Conservation (phyloP, 2,888 invertebrate species). For the Blomia tropicalis region DNA sequence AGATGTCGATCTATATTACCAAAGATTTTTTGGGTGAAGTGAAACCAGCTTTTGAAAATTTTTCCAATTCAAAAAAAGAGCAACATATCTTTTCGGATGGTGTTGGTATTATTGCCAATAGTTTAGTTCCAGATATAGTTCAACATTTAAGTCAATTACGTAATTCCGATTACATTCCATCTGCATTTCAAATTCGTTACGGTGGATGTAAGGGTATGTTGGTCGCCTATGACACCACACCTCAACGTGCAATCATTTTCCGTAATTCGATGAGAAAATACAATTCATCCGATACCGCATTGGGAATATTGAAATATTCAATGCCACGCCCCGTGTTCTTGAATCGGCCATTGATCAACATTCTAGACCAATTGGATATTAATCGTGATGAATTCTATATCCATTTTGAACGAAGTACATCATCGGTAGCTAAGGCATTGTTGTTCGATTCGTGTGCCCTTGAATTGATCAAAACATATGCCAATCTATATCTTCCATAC, state of each 20-base stretch:
- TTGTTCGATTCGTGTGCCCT: slow-evolving; percentile 21
- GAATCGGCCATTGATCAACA: slow-evolving; percentile 30
- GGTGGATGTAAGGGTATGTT: slow-evolving; percentile 31
- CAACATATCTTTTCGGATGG: slow-evolving; percentile 29
- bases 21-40: slow-evolving; percentile 26
- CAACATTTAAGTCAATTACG: not conserved
- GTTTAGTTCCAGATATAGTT: slow-evolving; percentile 26
- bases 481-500: slow-evolving; percentile 20
- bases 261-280: slow-evolving; percentile 31
- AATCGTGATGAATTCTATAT: slow-evolving; percentile 26
- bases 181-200: slow-evolving; percentile 30
- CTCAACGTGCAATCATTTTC: slow-evolving; percentile 25
- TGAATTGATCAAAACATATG: slow-evolving; percentile 15
- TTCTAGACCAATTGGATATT: slow-evolving; percentile 31
- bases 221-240: slow-evolving; percentile 11
- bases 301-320: slow-evolving; percentile 32
- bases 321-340: slow-evolving; percentile 29
- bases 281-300: slow-evolving; percentile 27
- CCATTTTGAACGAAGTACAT: slow-evolving; percentile 23
- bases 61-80: slow-evolving; percentile 21
- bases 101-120: slow-evolving; percentile 27
- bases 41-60: slow-evolving; percentile 20
- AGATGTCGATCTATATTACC: not conserved
- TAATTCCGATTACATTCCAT: slow-evolving; percentile 22
- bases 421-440: slow-evolving; percentile 24